A percentile compares a stretch with the other conserved stretches of the same genome.
Conservation (phyloP, 2,797 vertebrate species). For the Lepus townsendii region DNA sequence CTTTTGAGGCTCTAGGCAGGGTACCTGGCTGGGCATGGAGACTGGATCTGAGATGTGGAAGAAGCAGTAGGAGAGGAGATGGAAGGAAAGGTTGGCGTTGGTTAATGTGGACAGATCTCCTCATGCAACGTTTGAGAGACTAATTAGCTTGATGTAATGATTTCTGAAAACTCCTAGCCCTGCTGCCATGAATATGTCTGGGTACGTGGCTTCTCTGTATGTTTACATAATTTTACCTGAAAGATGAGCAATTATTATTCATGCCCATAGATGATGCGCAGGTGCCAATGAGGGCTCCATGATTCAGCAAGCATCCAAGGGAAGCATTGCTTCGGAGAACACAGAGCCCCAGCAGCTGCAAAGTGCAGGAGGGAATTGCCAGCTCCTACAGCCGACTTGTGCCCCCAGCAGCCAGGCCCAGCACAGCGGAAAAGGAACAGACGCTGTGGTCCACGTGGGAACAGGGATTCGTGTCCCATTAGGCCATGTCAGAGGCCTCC, state of each 20-base stretch:
- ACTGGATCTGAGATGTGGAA: not conserved
- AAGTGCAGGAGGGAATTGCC: slow-evolving; percentile 49
- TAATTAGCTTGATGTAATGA: slow-evolving; percentile 66
- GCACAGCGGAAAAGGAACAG: not conserved
- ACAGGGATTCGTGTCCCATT: slow-evolving; percentile 30
- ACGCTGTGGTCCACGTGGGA: not conserved
- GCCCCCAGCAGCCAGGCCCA: slow-evolving; percentile 44
- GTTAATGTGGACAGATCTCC: slow-evolving; percentile 10
- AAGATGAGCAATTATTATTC: slow-evolving; percentile 64
- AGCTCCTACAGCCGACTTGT: slow-evolving; percentile 31
- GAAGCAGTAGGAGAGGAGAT: not conserved
- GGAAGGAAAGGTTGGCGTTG: slow-evolving; percentile 16
- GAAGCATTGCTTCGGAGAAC: slow-evolving; percentile 70
- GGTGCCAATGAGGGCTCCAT: slow-evolving; percentile 53
- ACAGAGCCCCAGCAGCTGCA: slow-evolving; percentile 17
- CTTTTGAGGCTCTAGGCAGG: not conserved
- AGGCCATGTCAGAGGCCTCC: slow-evolving; percentile 34
- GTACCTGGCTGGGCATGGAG: not conserved
- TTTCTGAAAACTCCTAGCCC: slow-evolving; percentile 68
- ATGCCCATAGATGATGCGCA: slow-evolving; percentile 45
- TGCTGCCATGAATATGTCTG: slow-evolving; percentile 34
- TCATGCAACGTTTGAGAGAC: slow-evolving; percentile 42
- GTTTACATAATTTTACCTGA: slow-evolving; percentile 51
- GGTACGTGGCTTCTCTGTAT: slow-evolving; percentile 25
- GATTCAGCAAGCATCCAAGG: slow-evolving; percentile 52